phyloP scores from a whole-genome alignment of 2,797 vertebrate genomes.

The Gastrophryne carolinensis region DNA sequence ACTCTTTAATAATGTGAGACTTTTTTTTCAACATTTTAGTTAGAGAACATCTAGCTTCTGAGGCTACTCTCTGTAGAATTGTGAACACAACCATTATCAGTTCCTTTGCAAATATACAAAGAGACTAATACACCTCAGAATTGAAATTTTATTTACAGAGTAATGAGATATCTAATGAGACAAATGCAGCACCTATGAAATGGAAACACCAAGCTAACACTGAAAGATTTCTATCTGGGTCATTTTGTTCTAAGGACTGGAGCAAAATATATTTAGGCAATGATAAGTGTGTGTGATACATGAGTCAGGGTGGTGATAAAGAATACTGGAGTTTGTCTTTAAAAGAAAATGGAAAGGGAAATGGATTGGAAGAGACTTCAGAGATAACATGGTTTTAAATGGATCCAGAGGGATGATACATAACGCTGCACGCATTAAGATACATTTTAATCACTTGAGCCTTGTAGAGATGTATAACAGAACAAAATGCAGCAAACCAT shows the following conservation, averaged over 20 bases:
- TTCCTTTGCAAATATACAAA: not conserved
- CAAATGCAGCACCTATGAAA: conserved; percentile 9
- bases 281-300: conserved; percentile 17
- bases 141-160: not conserved
- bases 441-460: not conserved
- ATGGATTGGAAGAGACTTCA: not conserved
- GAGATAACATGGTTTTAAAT: not conserved
- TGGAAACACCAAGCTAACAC: not conserved
- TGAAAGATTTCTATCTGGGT: conserved; percentile 22
- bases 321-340: conserved; percentile 19
- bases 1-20: not conserved
- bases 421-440: not conserved
- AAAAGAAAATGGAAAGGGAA: conserved; percentile 14
- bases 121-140: not conserved
- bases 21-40: not conserved
- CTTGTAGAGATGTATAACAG: not conserved
- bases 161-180: conserved; percentile 12
- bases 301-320: conserved; percentile 22
- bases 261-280: conserved; percentile 23
- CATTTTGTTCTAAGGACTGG: conserved; percentile 22
- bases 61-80: not conserved
- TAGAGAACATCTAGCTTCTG: not conserved
- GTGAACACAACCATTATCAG: not conserved
- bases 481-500: not conserved
- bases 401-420: conserved; percentile 4